Evolutionary conservation across 2,797 vertebrate genomes (phyloP).

Genomic region (Aplochiton taeniatus): DNA sequence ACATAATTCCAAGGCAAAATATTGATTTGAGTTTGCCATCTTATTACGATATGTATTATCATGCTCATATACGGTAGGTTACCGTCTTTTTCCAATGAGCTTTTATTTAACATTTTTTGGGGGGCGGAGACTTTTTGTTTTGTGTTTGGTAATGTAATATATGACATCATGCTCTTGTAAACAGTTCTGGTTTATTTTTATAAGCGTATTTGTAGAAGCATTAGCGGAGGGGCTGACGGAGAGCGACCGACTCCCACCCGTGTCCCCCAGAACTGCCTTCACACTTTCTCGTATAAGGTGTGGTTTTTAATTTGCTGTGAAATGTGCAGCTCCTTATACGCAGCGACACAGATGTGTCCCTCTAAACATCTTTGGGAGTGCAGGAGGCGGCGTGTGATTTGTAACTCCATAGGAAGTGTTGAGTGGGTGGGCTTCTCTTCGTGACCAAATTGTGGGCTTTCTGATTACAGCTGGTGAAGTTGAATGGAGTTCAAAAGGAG

Average conservation of each 20-base stretch:
- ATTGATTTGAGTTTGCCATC: neutral
- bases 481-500: too few species aligned
- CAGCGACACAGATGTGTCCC: too few species aligned
- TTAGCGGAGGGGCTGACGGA: neutral
- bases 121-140: too few species aligned
- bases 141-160: slow-evolving; percentile 17
- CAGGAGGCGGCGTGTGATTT: slow-evolving; percentile 17
- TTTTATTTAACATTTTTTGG: slow-evolving; percentile 13
- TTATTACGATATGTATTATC: neutral
- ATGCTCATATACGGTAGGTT: too few species aligned
- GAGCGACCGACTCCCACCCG: too few species aligned
- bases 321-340: too few species aligned
- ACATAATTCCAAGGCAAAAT: neutral
- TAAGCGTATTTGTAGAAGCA: neutral
- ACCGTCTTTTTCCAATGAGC: slow-evolving; percentile 24
- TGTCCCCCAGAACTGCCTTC: neutral
- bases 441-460: too few species aligned
- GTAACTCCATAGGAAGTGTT: slow-evolving; percentile 9
- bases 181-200: slow-evolving; percentile 4
- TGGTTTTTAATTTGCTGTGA: neutral
- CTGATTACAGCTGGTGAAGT: too few species aligned
- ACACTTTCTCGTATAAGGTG: neutral
- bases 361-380: neutral
- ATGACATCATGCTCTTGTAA: slow-evolving; percentile 33
- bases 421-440: too few species aligned